Evolutionary conservation across 2,113 vertebrate genomes (phyloP).

Genomic region (Thymallus thymallus): DNA sequence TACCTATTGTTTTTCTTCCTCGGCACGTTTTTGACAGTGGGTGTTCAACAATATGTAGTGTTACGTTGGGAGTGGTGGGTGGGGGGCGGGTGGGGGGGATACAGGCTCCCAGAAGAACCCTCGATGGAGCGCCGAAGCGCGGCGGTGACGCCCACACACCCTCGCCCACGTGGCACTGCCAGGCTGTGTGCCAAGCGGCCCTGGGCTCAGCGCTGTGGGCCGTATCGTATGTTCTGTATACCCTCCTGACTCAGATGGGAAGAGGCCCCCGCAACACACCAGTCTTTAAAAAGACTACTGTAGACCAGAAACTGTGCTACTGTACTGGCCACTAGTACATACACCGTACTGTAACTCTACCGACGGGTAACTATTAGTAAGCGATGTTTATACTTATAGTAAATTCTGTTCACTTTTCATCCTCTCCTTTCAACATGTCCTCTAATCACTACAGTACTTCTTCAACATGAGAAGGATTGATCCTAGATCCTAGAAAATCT

Average conservation of each 20-base stretch:
- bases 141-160: slow-evolving; percentile 72
- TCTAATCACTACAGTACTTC: too few species aligned
- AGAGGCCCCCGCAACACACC: slow-evolving; percentile 44
- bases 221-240: background rate
- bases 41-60: slow-evolving; percentile 76
- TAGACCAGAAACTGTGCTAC: background rate
- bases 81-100: slow-evolving; percentile 43
- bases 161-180: slow-evolving; percentile 62
- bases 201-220: slow-evolving; percentile 28
- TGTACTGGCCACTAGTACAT: slow-evolving; percentile 21
- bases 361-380: background rate
- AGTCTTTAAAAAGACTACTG: background rate
- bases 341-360: slow-evolving; percentile 4
- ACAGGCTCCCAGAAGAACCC: slow-evolving; percentile 25
- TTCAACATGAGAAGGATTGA: too few species aligned
- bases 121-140: slow-evolving; percentile 43
- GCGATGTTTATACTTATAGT: background rate
- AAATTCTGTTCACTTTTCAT: too few species aligned
- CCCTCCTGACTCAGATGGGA: slow-evolving; percentile 30
- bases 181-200: slow-evolving; percentile 39
- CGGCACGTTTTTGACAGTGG: slow-evolving; percentile 72
- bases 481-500: too few species aligned
- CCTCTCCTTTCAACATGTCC: too few species aligned
- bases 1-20: slow-evolving; percentile 39
- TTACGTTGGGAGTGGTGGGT: slow-evolving; percentile 64